Evolutionary conservation across 2,888 invertebrate genomes (phyloP).

Genomic region (Stomorhina lunata): DNA sequence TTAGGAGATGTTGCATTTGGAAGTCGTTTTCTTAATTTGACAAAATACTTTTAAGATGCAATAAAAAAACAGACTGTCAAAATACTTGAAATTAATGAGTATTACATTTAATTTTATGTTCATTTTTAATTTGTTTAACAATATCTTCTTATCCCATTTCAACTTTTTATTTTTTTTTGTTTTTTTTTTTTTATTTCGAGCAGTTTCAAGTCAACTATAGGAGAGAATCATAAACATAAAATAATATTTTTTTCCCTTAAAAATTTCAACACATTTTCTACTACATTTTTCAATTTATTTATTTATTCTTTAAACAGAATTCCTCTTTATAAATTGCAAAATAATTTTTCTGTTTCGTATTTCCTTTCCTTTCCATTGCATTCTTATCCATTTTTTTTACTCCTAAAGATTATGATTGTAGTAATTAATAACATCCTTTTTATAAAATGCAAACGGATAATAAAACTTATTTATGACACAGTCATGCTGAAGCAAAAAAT

Average conservation of each 20-base stretch:
- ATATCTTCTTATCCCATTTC: neutral
- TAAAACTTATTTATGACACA: conserved; percentile 43
- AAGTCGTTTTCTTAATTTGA: neutral
- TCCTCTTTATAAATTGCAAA: neutral
- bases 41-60: neutral
- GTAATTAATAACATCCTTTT: conserved; percentile 53
- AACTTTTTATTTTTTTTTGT: too few species aligned
- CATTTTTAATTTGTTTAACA: neutral
- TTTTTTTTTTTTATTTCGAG: too few species aligned
- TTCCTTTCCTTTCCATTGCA: neutral
- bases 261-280: neutral
- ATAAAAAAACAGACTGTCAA: neutral
- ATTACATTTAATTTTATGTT: neutral
- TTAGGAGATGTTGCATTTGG: too few species aligned
- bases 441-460: conserved; percentile 34
- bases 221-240: neutral
- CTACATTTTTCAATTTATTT: too few species aligned
- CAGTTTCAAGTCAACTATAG: neutral
- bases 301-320: neutral
- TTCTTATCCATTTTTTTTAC: neutral
- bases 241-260: neutral
- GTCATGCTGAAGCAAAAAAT: conserved; percentile 11
- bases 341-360: conserved; percentile 11
- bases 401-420: conserved; percentile 22
- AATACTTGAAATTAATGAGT: neutral